Evolutionary conservation across 2,113 vertebrate species (phyloP).

Genomic region (Zosterops lateralis): DNA sequence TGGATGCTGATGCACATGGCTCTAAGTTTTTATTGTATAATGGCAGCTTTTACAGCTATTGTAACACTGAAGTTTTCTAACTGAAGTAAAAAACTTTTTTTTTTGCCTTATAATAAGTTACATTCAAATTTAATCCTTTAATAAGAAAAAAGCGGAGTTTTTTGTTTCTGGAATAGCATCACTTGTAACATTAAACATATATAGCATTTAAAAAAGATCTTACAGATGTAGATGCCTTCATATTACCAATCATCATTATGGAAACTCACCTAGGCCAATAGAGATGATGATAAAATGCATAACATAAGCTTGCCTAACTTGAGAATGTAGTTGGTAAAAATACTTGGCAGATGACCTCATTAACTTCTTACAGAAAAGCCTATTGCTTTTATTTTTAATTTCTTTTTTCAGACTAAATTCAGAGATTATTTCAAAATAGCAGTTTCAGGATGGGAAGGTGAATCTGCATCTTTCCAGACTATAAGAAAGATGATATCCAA

Average conservation of each 20-base stretch:
- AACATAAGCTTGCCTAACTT: background rate
- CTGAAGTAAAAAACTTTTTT: background rate
- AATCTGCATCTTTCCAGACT: background rate
- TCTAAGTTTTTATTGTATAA: background rate
- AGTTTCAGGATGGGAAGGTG: background rate
- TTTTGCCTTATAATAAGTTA: background rate
- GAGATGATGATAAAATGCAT: background rate
- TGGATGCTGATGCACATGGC: background rate
- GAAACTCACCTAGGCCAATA: background rate
- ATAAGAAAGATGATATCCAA: background rate
- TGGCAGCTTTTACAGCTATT: background rate
- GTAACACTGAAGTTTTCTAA: background rate
- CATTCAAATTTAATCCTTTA: background rate
- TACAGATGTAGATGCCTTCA: background rate
- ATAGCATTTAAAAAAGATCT: background rate
- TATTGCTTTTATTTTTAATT: background rate
- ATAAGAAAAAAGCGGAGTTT: background rate
- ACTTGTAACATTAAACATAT: background rate
- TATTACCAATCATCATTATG: background rate
- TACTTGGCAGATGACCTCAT: background rate
- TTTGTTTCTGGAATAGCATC: background rate
- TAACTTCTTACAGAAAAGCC: background rate
- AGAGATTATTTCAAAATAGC: background rate
- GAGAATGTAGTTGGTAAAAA: background rate
- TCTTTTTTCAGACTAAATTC: background rate